These are phyloP conservation scores for Axis porcinus DNA, from an alignment of 2,113 vertebrate species.

Conservation along the genomic window DNA sequence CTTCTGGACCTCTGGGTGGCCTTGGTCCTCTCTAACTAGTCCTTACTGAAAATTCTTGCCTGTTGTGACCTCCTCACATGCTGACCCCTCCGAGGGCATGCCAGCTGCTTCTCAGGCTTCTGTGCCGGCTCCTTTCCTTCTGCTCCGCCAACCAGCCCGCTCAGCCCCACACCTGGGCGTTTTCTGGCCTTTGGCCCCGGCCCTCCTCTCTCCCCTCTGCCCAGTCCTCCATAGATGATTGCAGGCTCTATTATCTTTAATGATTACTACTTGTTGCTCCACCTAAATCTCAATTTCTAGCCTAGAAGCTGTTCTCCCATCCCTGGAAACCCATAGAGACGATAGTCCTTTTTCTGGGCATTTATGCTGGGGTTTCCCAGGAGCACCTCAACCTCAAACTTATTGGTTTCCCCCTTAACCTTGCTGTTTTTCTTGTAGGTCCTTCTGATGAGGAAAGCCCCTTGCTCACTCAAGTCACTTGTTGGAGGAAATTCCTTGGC, in stretches of 20 bases:
- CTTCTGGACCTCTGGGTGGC: too few species aligned
- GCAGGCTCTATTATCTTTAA: not conserved
- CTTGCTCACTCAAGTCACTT: not conserved
- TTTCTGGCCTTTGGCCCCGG: not conserved
- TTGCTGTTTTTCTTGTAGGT: not conserved
- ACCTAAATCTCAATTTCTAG: not conserved
- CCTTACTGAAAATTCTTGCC: too few species aligned
- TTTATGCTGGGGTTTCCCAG: fast-evolving
- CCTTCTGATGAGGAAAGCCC: not conserved
- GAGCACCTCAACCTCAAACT: not conserved
- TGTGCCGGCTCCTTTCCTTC: fast-evolving
- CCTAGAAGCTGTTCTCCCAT: not conserved
- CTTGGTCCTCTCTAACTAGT: too few species aligned
- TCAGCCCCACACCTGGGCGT: not conserved
- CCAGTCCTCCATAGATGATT: not conserved
- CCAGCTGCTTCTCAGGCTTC: not conserved
- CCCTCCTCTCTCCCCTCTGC: not conserved
- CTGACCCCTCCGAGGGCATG: too few species aligned
- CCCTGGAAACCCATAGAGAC: not conserved
- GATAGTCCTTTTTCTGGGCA: not conserved
- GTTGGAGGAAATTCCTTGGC: not conserved
- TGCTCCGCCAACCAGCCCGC: not conserved
- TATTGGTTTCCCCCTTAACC: not conserved
- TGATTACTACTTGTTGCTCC: not conserved
- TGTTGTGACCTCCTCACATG: too few species aligned